Evolutionary conservation across 1,140 invertebrate species (phyloP).

Genomic region (Leptopilina clavipes): DNA sequence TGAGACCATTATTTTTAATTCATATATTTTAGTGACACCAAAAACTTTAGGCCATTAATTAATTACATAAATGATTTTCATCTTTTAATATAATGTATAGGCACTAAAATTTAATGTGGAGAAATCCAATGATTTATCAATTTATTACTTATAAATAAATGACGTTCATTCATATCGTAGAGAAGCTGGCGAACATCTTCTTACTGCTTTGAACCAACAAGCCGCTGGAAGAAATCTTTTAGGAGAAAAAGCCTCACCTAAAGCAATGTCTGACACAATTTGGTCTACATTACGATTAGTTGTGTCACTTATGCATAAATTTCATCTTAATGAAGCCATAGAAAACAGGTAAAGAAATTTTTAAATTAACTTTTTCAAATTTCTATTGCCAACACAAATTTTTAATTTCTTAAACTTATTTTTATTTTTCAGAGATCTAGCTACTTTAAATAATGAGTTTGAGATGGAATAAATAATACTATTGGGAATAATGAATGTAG

Average conservation of each 20-base stretch:
- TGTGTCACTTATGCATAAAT: slow-evolving; percentile 88
- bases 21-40: too few relatives aligned
- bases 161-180: slow-evolving; percentile 70
- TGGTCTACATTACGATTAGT: slow-evolving; percentile 96
- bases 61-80: too few relatives aligned
- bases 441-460: slow-evolving; percentile 80
- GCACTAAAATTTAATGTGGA: too few relatives aligned
- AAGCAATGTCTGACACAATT: slow-evolving; percentile 92
- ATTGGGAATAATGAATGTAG: slow-evolving; percentile 18
- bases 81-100: too few relatives aligned
- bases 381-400: neutral
- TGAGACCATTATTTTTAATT: slow-evolving; percentile 65
- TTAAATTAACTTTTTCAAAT: slow-evolving; percentile 30
- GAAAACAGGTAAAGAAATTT: slow-evolving; percentile 77
- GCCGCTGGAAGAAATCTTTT: slow-evolving; percentile 81
- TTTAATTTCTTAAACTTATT: slow-evolving; percentile 6
- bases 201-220: slow-evolving; percentile 95
- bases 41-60: too few relatives aligned
- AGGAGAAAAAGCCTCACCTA: slow-evolving; percentile 74
- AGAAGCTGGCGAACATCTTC: slow-evolving; percentile 96
- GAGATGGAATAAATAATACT: slow-evolving; percentile 70
- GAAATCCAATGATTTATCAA: too few relatives aligned
- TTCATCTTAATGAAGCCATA: slow-evolving; percentile 85
- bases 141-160: neutral
- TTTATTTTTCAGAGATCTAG: slow-evolving; percentile 76